Percentiles rank a stretch among this genome's conserved stretches.
phyloP scores from a whole-genome alignment of 64 coral and sea anemone genomes.

The Astreopora myriophthalma region DNA sequence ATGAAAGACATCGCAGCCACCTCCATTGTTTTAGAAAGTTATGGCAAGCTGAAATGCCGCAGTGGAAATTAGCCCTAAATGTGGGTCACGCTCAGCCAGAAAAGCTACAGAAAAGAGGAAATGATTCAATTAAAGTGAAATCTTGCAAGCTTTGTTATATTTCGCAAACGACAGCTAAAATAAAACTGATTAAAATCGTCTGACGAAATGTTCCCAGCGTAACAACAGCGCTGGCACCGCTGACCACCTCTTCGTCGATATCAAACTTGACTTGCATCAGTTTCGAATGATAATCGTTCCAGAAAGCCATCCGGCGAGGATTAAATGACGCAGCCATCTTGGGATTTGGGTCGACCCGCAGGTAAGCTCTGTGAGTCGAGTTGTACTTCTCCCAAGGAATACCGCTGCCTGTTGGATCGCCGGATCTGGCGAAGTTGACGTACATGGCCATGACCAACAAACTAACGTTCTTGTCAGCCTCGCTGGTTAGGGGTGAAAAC shows the following conservation, averaged over 20 bases:
- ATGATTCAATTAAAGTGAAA: too few species aligned
- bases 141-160: background rate
- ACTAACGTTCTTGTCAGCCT: slow-evolving; percentile 69
- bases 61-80: too few species aligned
- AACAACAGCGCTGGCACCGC: background rate
- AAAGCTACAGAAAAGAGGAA: too few species aligned
- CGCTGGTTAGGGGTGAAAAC: slow-evolving; percentile 26
- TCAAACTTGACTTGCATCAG: background rate
- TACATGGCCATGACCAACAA: slow-evolving; percentile 49
- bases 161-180: background rate
- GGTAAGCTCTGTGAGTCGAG: background rate
- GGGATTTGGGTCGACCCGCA: slow-evolving; percentile 21
- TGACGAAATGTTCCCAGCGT: background rate
- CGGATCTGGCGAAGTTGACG: slow-evolving; percentile 67
- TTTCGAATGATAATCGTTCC: slow-evolving; percentile 79
- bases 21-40: too few species aligned
- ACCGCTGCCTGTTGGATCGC: slow-evolving; percentile 41
- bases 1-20: too few species aligned
- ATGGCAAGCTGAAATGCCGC: too few species aligned
- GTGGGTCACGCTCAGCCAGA: too few species aligned
- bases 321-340: slow-evolving; percentile 27
- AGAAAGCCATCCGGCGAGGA: slow-evolving; percentile 42
- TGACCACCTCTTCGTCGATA: background rate
- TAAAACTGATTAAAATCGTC: background rate
- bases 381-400: slow-evolving; percentile 38